A percentile compares a stretch with the other conserved stretches of the same genome.
Evolutionary conservation across 2,888 invertebrate species (phyloP).

Genomic region (Drosophila ochracea): DNA sequence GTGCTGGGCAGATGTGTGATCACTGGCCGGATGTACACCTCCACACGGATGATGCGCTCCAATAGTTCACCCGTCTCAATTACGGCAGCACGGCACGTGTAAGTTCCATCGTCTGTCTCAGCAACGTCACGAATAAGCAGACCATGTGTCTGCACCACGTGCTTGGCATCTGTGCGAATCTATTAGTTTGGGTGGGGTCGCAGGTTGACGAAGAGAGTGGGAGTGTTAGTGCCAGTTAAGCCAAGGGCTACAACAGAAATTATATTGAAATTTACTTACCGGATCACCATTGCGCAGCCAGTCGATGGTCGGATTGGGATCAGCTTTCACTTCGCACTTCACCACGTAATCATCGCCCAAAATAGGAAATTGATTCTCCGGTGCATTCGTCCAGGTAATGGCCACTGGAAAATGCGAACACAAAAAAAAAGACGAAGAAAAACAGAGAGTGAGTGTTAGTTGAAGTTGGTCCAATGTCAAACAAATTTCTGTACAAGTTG

Average conservation of each 20-base stretch:
- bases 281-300: conserved; percentile 93
- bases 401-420: conserved; percentile 87
- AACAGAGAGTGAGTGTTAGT: not conserved
- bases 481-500: conserved; percentile 23
- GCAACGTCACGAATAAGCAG: conserved; percentile 91
- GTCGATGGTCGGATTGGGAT: conserved; percentile 93
- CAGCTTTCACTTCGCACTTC: conserved; percentile 93
- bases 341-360: conserved; percentile 91
- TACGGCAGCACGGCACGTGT: conserved; percentile 95
- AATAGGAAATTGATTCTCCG: conserved; percentile 92
- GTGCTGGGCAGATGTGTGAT: conserved; percentile 88
- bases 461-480: conserved; percentile 18
- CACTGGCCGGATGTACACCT: conserved; percentile 91
- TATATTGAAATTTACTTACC: conserved; percentile 83
- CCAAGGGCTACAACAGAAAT: not conserved
- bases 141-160: conserved; percentile 91
- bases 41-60: conserved; percentile 92
- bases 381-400: conserved; percentile 94
- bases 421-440: not conserved
- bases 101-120: conserved; percentile 94
- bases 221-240: not conserved
- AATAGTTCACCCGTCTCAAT: conserved; percentile 92
- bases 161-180: conserved; percentile 90
- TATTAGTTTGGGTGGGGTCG: conserved; percentile 57
- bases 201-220: not conserved